Base-by-base conservation (phyloP, 2,888 invertebrate species). In the Ernsta delagoae region DNA sequence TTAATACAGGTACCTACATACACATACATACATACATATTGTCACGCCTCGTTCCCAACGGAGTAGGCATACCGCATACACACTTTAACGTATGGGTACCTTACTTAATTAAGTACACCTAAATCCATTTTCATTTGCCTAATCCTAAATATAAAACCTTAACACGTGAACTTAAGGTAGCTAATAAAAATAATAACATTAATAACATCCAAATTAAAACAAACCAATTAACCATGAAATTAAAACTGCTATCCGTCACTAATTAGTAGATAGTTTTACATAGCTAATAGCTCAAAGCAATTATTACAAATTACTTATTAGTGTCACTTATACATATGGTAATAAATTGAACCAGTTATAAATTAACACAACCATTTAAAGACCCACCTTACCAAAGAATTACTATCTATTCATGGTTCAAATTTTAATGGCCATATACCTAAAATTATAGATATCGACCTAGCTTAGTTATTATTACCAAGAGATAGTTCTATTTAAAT, bases 291-390 rank as follows among this genome's bases (percentile, higher is more conserved):
- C 9, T 36, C n/a, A 7, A 16, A 59, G 39, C 50, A 65, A 65
- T 59, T 59, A 24, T 12, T 59, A 39, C 39, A 53, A 62, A 62
- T 53, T 12, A 24, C 63, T 41, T 31, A 31, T 31, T 31, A 31
- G 31, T 31, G 4, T 31, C 31, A 59, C 34, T 24, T 50, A 48
- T 41, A 31, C 39, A 65, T 41, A 59, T 53, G 24, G 9, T 53
- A 66, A 65, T 65, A 59, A n/a, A 59, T 59, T 41, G 41, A 66
- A 59, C 59, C 24, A 43, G n/a, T 7, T 5, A 24, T 39, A 43
- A 31, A 31, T 31, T 31, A 31, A 31, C 31, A 54, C 63, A 24
- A 56, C 39, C 7, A 34, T 31, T 2, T 56, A 34, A 9, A 41
- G 53, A 53, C 59, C 59, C 53, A 50, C 8, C 1, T n/a, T 34